These are phyloP conservation scores for Brassicogethes aeneus DNA, from an alignment of 2,888 invertebrate species.

Conservation along the genomic window DNA sequence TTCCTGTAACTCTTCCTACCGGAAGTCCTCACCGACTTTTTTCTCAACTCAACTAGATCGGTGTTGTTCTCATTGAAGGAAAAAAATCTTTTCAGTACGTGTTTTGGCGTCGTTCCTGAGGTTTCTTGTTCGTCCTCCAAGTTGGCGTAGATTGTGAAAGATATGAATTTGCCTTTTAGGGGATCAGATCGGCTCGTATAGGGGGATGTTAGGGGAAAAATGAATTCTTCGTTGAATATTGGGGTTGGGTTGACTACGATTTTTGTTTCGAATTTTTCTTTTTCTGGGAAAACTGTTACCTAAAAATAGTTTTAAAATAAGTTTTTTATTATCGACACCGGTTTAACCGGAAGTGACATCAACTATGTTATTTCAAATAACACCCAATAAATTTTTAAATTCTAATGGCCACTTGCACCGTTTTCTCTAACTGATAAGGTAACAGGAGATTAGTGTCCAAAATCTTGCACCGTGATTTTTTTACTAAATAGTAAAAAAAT, in stretches of 20 bases:
- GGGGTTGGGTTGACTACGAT: conserved; percentile 71
- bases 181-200: conserved; percentile 48
- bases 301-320: no score
- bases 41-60: background rate
- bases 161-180: conserved; percentile 58
- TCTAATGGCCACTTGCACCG: no score
- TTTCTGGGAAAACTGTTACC: conserved; percentile 71
- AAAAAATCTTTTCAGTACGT: conserved; percentile 30
- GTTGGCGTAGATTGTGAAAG: conserved; percentile 59
- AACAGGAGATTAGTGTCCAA: no score
- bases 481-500: conserved; percentile 4
- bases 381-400: no score
- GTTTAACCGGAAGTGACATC: no score
- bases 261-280: conserved; percentile 65
- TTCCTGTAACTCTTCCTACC: conserved; percentile 44
- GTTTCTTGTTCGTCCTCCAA: conserved; percentile 47
- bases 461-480: no score
- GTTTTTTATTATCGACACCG: conserved; percentile 1
- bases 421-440: no score
- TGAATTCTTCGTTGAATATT: conserved; percentile 70
- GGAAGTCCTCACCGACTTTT: background rate
- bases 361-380: no score
- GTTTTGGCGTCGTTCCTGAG: conserved; percentile 22
- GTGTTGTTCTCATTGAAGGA: conserved; percentile 41
- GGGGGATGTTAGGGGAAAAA: conserved; percentile 51